phyloP scores from a whole-genome alignment of 2,113 vertebrate genomes.

The Panurus biarmicus region DNA sequence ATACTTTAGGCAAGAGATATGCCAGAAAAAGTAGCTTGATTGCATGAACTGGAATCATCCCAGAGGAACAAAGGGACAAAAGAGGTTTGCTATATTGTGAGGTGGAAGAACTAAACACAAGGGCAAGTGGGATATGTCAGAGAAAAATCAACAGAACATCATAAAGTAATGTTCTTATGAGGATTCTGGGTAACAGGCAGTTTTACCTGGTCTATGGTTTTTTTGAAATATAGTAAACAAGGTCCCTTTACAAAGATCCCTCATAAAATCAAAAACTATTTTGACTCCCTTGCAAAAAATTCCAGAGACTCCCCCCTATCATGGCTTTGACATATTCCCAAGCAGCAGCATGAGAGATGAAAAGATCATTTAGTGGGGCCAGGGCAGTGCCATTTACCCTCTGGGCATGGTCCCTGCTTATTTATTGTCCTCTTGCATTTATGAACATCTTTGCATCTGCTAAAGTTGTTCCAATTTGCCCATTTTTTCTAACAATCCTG shows the following conservation, averaged over 20 bases:
- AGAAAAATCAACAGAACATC: background rate
- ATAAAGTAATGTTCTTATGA: background rate
- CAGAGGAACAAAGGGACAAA: background rate
- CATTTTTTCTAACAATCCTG: background rate
- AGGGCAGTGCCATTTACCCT: background rate
- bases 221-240: background rate
- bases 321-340: background rate
- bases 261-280: background rate
- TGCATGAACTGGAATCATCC: background rate
- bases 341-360: background rate
- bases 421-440: background rate
- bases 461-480: background rate
- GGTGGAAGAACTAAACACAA: background rate
- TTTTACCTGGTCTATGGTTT: background rate
- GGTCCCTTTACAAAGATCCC: background rate
- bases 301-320: background rate
- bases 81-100: background rate
- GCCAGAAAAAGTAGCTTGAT: background rate
- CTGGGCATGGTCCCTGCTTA: background rate
- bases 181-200: background rate
- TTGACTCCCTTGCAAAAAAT: background rate
- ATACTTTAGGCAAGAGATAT: background rate
- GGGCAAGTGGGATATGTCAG: background rate
- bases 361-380: background rate
- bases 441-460: background rate